A percentile compares a stretch with the other conserved stretches of the same genome.
Conservation (phyloP, 2,888 invertebrate species). For the Polyommatus iphigenia region DNA sequence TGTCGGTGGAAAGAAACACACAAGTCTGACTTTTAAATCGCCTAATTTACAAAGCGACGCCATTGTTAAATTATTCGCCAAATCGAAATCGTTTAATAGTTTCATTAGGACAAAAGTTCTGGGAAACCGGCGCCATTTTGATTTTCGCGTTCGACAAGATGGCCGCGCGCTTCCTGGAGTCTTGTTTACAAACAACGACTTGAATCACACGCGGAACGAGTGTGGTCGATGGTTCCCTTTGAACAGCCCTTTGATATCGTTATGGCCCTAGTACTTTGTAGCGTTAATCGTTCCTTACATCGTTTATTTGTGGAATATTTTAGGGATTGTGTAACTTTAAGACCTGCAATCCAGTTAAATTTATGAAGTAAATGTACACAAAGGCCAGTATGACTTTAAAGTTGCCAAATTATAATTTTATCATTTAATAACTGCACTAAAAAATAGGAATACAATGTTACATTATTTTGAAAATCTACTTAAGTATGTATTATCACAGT, state of each 20-base stretch:
- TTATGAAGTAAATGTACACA: background rate
- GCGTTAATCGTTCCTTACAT: slow-evolving; percentile 10
- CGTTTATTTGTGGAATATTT: background rate
- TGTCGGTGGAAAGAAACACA: too few species aligned
- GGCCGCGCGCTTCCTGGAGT: slow-evolving; percentile 53
- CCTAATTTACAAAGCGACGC: slow-evolving; percentile 36
- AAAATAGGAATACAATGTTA: too few species aligned
- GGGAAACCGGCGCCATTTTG: slow-evolving; percentile 54
- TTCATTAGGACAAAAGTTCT: slow-evolving; percentile 67
- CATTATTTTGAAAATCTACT: too few species aligned
- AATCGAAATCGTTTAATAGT: slow-evolving; percentile 55
- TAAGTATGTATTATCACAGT: too few species aligned
- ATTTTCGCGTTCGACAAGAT: slow-evolving; percentile 50
- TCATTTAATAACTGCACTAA: too few species aligned
- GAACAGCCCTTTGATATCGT: slow-evolving; percentile 36
- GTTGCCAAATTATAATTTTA: too few species aligned
- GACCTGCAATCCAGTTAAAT: background rate
- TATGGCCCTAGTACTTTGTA: slow-evolving; percentile 3
- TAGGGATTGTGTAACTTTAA: background rate
- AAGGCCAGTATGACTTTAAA: background rate
- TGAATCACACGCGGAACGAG: slow-evolving; percentile 53
- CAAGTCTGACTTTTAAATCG: background rate
- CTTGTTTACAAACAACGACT: slow-evolving; percentile 59
- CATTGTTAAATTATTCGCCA: slow-evolving; percentile 37
- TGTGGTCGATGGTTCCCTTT: slow-evolving; percentile 45